Conservation (phyloP, 2,888 invertebrate genomes). For the Rhorus exstirpatorius region DNA sequence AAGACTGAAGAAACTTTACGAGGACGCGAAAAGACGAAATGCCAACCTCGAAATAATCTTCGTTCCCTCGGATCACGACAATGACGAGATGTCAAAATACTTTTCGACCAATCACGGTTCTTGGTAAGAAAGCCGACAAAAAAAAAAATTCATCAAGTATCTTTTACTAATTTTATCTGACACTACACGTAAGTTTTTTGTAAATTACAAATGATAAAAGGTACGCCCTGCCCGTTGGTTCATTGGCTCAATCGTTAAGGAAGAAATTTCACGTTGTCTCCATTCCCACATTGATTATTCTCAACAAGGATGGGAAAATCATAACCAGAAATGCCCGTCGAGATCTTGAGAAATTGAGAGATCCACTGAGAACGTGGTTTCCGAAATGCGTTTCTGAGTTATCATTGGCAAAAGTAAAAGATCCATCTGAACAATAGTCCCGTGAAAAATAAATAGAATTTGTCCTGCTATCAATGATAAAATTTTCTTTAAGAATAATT, state of each 20-base stretch:
- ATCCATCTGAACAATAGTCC: background rate
- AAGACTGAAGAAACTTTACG: slow-evolving; percentile 67
- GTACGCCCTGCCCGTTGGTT: slow-evolving; percentile 72
- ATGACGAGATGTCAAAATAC: slow-evolving; percentile 69
- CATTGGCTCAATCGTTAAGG: slow-evolving; percentile 64
- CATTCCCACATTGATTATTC: slow-evolving; percentile 72
- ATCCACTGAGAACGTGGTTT: slow-evolving; percentile 72
- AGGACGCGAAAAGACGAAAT: slow-evolving; percentile 53
- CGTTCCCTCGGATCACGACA: slow-evolving; percentile 74
- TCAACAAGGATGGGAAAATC: slow-evolving; percentile 69
- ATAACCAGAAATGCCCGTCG: slow-evolving; percentile 68
- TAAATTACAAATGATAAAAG: slow-evolving; percentile 49
- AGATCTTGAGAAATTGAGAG: slow-evolving; percentile 71
- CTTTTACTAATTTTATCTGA: background rate
- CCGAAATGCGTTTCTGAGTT: slow-evolving; percentile 29
- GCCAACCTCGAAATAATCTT: slow-evolving; percentile 74
- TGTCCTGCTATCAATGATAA: background rate
- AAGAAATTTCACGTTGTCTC: slow-evolving; percentile 71
- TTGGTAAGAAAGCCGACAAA: slow-evolving; percentile 66
- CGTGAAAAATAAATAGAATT: background rate
- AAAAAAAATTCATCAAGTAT: background rate
- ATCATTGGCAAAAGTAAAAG: background rate
- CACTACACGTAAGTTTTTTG: background rate
- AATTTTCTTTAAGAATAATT: background rate
- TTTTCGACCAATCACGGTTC: slow-evolving; percentile 73